A percentile compares a stretch with the other conserved stretches of the same genome.
These are phyloP conservation scores for Temnothorax unifasciatus DNA, from an alignment of 2,888 invertebrate species.

Conservation along the genomic window DNA sequence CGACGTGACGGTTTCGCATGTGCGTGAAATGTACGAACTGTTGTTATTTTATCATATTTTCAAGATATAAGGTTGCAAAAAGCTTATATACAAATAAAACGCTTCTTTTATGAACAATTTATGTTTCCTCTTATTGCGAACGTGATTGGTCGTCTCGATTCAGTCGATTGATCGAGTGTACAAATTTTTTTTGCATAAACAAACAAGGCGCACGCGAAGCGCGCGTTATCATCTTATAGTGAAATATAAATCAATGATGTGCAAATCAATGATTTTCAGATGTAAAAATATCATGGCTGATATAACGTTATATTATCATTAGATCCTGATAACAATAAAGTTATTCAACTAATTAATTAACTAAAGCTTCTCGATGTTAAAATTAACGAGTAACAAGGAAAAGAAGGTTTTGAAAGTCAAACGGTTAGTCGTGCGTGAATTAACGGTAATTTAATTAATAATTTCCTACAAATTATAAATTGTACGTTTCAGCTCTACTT, in stretches of 20 bases:
- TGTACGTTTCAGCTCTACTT: too few relatives aligned
- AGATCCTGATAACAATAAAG: neutral
- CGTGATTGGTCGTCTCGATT: too few relatives aligned
- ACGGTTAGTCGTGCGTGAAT: too few relatives aligned
- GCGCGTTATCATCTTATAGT: too few relatives aligned
- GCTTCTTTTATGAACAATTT: slow-evolving; percentile 3
- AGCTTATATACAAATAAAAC: neutral
- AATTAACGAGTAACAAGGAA: too few relatives aligned
- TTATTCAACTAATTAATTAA: neutral
- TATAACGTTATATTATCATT: neutral
- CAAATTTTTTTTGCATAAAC: too few relatives aligned
- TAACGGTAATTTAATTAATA: too few relatives aligned
- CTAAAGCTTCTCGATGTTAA: too few relatives aligned
- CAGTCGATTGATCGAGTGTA: too few relatives aligned
- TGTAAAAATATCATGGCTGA: neutral
- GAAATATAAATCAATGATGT: neutral
- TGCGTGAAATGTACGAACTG: neutral
- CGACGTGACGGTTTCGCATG: neutral
- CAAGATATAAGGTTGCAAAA: neutral
- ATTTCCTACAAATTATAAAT: too few relatives aligned
- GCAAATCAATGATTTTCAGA: neutral
- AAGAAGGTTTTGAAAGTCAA: too few relatives aligned
- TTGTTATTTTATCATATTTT: slow-evolving; percentile 1
- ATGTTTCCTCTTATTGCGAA: neutral
- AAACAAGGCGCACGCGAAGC: too few relatives aligned